phyloP scores from a whole-genome alignment of 2,113 vertebrate genomes.

The Nyctibius bracteatus region DNA sequence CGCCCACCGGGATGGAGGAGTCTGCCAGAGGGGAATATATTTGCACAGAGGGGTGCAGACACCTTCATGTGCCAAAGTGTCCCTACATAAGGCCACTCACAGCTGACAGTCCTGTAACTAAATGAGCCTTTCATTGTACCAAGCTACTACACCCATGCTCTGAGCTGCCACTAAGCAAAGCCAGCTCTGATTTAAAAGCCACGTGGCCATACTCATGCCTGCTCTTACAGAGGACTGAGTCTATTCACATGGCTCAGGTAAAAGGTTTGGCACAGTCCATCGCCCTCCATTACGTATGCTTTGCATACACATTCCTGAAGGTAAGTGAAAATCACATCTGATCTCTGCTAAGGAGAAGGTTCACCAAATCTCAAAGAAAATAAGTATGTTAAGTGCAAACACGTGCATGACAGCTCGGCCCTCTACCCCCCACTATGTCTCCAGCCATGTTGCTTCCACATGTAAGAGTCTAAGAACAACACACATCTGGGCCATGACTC shows the following conservation, averaged over 20 bases:
- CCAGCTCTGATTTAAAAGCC: neutral
- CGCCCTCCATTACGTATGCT: rapidly evolving
- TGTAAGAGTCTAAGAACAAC: neutral
- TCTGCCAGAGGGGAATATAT: neutral
- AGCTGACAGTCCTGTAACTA: neutral
- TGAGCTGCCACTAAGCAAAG: neutral
- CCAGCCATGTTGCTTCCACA: neutral
- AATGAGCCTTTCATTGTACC: rapidly evolving
- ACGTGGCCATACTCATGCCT: rapidly evolving
- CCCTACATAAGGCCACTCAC: neutral
- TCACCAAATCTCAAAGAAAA: neutral
- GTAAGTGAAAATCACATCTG: neutral
- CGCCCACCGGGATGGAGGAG: rapidly evolving
- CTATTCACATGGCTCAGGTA: neutral
- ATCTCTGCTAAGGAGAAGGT: neutral
- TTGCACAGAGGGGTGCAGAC: rapidly evolving
- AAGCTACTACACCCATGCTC: no score
- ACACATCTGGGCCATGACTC: neutral
- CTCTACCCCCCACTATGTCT: neutral
- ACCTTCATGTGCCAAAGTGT: neutral
- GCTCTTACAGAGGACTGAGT: neutral
- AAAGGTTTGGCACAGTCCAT: neutral
- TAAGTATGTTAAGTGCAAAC: neutral
- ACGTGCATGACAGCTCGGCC: rapidly evolving
- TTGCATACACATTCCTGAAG: neutral